Conservation (phyloP, 2,888 invertebrate genomes). For the Acleris cristana region DNA sequence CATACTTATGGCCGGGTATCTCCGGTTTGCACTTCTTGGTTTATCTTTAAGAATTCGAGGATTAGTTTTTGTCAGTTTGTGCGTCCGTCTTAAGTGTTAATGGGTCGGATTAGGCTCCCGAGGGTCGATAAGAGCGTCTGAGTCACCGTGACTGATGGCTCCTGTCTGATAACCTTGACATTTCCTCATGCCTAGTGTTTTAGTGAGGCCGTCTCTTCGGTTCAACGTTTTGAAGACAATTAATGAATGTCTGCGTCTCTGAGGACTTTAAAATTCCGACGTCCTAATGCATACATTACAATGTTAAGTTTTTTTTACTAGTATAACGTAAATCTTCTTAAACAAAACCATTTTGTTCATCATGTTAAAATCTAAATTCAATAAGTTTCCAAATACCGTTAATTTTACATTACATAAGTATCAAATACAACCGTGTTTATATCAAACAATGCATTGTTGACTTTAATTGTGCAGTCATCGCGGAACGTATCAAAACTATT, state of each 20-base stretch:
- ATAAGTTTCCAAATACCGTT: background rate
- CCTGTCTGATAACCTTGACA: constrained; percentile 65
- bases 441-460: constrained; percentile 26
- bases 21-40: constrained; percentile 56
- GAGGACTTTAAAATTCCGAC: too few relatives aligned
- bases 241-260: background rate
- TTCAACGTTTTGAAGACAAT: background rate
- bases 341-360: background rate
- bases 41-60: constrained; percentile 68
- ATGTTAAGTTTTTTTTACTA: too few relatives aligned
- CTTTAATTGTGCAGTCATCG: constrained; percentile 35
- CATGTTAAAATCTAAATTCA: background rate
- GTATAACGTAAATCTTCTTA: too few relatives aligned
- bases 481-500: constrained; percentile 32
- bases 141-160: constrained; percentile 72
- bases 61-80: constrained; percentile 75
- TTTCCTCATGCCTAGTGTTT: constrained; percentile 38
- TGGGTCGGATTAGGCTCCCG: constrained; percentile 71
- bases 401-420: constrained; percentile 9
- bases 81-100: constrained; percentile 81
- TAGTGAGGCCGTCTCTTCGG: constrained; percentile 8
- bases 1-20: constrained; percentile 36
- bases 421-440: constrained; percentile 16
- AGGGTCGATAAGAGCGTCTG: constrained; percentile 64
- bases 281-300: too few relatives aligned